These are phyloP conservation scores for Physella acuta DNA, from an alignment of 1,140 invertebrate genomes.

Conservation along the genomic window DNA sequence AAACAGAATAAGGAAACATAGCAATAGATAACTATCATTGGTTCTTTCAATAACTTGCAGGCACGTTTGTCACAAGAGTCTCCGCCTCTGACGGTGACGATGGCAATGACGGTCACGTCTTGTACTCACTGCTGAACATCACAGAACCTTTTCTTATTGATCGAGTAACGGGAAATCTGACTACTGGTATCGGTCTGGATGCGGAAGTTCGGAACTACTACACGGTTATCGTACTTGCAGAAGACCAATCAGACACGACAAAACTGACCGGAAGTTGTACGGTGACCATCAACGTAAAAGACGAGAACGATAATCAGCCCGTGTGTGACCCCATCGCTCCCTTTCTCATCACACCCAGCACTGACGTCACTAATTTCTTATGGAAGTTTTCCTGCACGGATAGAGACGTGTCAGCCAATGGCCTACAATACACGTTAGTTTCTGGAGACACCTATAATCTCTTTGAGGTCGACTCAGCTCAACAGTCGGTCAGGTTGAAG, in stretches of 20 bases:
- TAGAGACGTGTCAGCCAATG: neutral
- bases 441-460: slow-evolving; percentile 4
- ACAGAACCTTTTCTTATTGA: neutral
- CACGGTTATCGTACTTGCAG: neutral
- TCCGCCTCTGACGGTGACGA: slow-evolving; percentile 11
- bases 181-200: slow-evolving; percentile 6
- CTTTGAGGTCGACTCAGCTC: neutral
- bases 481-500: neutral
- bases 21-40: too few relatives aligned
- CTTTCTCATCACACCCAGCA: neutral
- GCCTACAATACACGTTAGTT: neutral
- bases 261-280: neutral
- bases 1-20: too few relatives aligned
- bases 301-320: slow-evolving; percentile 22
- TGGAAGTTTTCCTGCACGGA: neutral
- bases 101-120: slow-evolving; percentile 16
- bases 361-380: too few relatives aligned
- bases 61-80: neutral
- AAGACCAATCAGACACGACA: slow-evolving; percentile 1
- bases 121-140: slow-evolving; percentile 8
- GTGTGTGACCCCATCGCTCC: slow-evolving; percentile 2
- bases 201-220: slow-evolving; percentile 5
- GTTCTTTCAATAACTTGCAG: too few relatives aligned
- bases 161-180: neutral
- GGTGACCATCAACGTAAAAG: slow-evolving; percentile 13